Conservation (phyloP, 2,888 invertebrate species). For the Thecocarcelia acutangulata region DNA sequence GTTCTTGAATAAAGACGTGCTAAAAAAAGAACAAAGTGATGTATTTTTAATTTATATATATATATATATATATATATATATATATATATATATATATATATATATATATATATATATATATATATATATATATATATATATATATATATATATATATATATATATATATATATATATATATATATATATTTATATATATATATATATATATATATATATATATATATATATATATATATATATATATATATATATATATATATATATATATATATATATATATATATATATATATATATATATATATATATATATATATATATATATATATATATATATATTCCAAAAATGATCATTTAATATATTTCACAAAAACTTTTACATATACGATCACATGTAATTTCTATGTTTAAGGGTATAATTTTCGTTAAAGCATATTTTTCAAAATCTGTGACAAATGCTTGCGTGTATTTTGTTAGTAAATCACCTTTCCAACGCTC, state of each 20-base stretch:
- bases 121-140: constrained; percentile 21
- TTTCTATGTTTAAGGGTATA: too few relatives aligned
- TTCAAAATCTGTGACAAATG: too few relatives aligned
- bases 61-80: constrained; percentile 5
- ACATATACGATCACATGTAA: background rate
- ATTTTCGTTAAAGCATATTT: too few relatives aligned
- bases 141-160: constrained; percentile 23
- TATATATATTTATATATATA: constrained; percentile 21
- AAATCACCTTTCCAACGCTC: too few relatives aligned
- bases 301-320: background rate
- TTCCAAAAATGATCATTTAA: too few relatives aligned
- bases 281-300: constrained; percentile 7
- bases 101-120: constrained; percentile 21
- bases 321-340: too few relatives aligned
- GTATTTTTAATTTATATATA: background rate
- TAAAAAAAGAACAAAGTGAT: too few relatives aligned
- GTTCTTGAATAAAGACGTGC: too few relatives aligned
- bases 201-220: constrained; percentile 20
- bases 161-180: constrained; percentile 21
- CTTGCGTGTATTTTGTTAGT: too few relatives aligned
- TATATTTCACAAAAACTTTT: background rate
- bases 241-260: constrained; percentile 23
- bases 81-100: constrained; percentile 23
- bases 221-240: constrained; percentile 21
- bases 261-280: constrained; percentile 18